Base-by-base conservation (phyloP, 2,888 invertebrate species). In the Calameuta pallipes region DNA sequence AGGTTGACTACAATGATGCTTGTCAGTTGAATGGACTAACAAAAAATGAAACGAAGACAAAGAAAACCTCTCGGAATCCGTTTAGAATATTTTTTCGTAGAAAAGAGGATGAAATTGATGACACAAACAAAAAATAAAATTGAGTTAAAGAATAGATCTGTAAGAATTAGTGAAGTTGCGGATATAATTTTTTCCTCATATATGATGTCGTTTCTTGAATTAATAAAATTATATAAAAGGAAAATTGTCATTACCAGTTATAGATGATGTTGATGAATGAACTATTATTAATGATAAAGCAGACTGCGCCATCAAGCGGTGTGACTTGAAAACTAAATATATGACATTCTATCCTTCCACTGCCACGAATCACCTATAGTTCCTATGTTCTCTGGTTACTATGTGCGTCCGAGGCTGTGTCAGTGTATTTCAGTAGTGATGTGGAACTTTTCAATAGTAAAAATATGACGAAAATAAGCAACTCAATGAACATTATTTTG, bases 401-500 rank as follows among this genome's bases (percentile, higher is more conserved):
- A 56, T 79, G 76, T 77, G 76, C 76, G 74, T 74, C 70, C 76
- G 70, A 79, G 79, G 79, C 79, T 79, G 76, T 78, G 76, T 76
- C 76, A 74, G 76, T 76, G 76, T 69, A 76, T 76, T 76, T 76
- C 76, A 76, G 74, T 86, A 89, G 90, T 90, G 90, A 90, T 90
- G 90, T 90, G 90, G 90, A 90, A 88, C 85, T 89, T 88, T 87
- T 79, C 80, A 85, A 86, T 85, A 84, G 82, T 83, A 82, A 82
- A 87, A 90, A 87, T 86, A 90, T 90, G 89, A 90, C 85, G 89
- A 85, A 85, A 84, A 87, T 83, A 83, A 88, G 84, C 82, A 83
- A 83, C 81, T 83, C 84, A 85, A 85, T 76, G 34, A 83, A 85
- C 79, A 74, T 83, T 78, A 80, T 81, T 80, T 82, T 88, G 83